Base-by-base conservation (phyloP, 2,113 vertebrate species). In the Desmodus rotundus region DNA sequence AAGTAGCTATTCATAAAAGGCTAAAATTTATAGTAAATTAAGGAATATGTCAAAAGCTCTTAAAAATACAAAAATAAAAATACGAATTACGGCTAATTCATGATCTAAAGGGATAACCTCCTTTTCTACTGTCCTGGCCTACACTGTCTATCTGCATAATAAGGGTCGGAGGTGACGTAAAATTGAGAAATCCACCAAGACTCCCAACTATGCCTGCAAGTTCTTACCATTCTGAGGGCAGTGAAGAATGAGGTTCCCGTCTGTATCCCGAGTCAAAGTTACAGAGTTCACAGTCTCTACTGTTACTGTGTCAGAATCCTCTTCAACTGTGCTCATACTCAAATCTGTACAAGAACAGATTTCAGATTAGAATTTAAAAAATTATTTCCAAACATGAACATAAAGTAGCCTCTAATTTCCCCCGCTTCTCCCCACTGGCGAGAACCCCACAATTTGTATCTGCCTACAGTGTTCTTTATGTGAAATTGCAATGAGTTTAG, bases 181-280 rank as follows among this genome's bases (percentile, higher is more conserved):
- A 96, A 91, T 7, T 11, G 50, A 33, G 10, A 65, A 83, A 85
- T 47, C 13, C 16, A 80, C 43, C 78, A 36, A 76, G 17, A 93
- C 41, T 72, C 24, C 33, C 1, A 78, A 70, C 31, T 58, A 22
- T 31, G 41, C 63, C 61, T 90, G 36, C 56, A 76, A 96, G 54
- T 93, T 97, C 65, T 77, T 98, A 99, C 99, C 99, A 97, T 98
- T 99, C 73, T 98, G 98, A 97, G 99, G 99, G 97, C 99, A 99
- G 96, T 99, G 99, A 97, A 99, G 99, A 91, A 99, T 99, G 97
- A 99, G 99, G 97, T 99, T 99, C 73, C 99, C 99, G 96, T 99
- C 99, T 14, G 99, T 99, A 97, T 99, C 99, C 97, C 99, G 99
- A 89, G 99, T 99, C 94, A 99, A 98, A 20, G 99, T 99, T 95